These are phyloP conservation scores for Leucoraja ocellata DNA, from an alignment of 2,797 vertebrate species.

Conservation along the genomic window DNA sequence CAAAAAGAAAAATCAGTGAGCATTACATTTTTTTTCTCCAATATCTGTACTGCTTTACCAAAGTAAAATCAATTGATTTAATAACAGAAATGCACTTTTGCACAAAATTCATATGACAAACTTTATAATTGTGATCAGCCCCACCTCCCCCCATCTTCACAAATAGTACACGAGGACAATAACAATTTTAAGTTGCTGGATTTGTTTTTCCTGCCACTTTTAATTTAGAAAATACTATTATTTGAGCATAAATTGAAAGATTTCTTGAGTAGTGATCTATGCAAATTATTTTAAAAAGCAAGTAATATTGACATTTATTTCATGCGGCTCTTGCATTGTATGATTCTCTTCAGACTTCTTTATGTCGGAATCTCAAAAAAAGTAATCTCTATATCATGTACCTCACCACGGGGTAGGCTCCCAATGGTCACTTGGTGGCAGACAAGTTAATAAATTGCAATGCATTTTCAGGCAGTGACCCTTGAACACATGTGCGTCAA, in stretches of 20 bases:
- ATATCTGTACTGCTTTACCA: too few relatives aligned
- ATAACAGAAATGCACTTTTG: too few relatives aligned
- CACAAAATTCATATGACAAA: too few relatives aligned
- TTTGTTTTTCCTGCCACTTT: neutral
- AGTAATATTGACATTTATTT: neutral
- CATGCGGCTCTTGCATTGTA: neutral
- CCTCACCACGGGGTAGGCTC: slow-evolving; percentile 56
- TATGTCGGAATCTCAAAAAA: slow-evolving; percentile 42
- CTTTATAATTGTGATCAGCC: neutral
- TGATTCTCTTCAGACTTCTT: neutral
- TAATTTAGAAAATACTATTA: neutral
- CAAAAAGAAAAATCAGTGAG: too few relatives aligned
- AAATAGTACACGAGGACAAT: neutral
- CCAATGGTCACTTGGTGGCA: slow-evolving; percentile 54
- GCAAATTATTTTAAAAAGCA: neutral
- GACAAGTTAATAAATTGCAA: slow-evolving; percentile 54
- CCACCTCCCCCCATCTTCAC: too few relatives aligned
- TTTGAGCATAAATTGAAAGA: neutral
- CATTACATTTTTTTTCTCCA: too few relatives aligned
- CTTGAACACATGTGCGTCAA: slow-evolving; percentile 50
- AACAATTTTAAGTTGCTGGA: neutral
- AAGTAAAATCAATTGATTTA: too few relatives aligned
- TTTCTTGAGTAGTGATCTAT: neutral
- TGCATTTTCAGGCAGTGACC: slow-evolving; percentile 54
- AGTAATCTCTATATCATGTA: slow-evolving; percentile 46